These are phyloP conservation scores for Anguilla anguilla DNA, from an alignment of 2,797 vertebrate species.

Conservation along the genomic window DNA sequence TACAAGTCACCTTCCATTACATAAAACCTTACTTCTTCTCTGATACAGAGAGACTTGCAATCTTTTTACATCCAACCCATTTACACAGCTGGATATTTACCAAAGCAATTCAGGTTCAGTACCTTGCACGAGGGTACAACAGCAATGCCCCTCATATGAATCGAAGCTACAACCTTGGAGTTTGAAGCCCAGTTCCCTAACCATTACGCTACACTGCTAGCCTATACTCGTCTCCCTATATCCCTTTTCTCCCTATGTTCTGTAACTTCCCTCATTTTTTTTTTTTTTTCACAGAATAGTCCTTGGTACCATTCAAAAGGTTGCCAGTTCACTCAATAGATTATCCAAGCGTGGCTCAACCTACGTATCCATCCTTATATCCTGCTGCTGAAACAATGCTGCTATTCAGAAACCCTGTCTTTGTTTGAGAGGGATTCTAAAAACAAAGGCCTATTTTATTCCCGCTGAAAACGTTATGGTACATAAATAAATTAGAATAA, in stretches of 20 bases:
- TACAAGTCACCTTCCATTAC: not conserved
- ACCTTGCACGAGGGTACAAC: too few relatives aligned
- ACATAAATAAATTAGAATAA: not conserved
- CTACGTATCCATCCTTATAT: not conserved
- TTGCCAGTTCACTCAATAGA: not conserved
- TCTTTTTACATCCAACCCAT: too few relatives aligned
- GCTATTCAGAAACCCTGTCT: not conserved
- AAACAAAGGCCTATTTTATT: not conserved
- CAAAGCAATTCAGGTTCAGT: too few relatives aligned
- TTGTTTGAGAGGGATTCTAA: not conserved
- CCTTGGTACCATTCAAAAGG: not conserved
- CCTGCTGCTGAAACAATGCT: not conserved
- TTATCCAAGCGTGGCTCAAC: not conserved
- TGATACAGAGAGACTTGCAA: too few relatives aligned
- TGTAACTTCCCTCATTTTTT: not conserved
- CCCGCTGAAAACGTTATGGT: not conserved
- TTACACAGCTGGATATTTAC: too few relatives aligned
- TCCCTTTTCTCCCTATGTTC: not conserved
- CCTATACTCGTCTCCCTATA: not conserved
- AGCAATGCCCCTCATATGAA: too few relatives aligned
- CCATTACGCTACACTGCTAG: not conserved
- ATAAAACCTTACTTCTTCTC: too few relatives aligned
- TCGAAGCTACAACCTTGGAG: too few relatives aligned
- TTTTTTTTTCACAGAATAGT: not conserved
- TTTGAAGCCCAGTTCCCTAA: not conserved